Conservation (phyloP, 2,113 vertebrate species). For the Erythrocercus mccallii region DNA sequence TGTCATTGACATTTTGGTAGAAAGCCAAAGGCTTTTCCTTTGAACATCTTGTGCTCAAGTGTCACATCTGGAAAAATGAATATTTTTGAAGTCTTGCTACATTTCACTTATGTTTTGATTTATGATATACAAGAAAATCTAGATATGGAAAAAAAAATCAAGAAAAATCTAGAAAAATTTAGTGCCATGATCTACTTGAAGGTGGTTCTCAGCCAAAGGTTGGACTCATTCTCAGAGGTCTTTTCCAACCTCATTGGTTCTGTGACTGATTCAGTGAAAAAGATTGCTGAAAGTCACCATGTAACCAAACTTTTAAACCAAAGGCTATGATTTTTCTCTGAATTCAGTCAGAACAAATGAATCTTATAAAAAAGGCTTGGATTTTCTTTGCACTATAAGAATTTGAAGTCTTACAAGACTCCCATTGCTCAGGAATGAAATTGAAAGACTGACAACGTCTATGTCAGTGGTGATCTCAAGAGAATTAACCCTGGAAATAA, state of each 20-base stretch:
- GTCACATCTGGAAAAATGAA: not conserved
- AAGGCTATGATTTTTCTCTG: not conserved
- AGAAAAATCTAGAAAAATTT: not conserved
- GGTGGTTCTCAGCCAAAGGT: not conserved
- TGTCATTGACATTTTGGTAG: not conserved
- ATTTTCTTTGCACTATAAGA: not conserved
- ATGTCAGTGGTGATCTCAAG: not conserved
- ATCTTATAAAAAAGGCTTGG: not conserved
- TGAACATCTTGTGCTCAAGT: not conserved
- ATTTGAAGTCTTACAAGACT: not conserved
- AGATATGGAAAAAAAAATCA: not conserved
- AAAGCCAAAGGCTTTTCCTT: not conserved
- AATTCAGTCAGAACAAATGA: not conserved
- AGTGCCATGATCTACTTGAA: not conserved
- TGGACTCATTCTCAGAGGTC: not conserved
- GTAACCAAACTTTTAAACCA: not conserved
- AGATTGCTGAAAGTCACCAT: not conserved
- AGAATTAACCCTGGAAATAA: not conserved
- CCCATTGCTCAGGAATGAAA: not conserved
- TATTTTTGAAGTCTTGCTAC: not conserved
- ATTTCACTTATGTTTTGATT: not conserved
- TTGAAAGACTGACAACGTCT: not conserved
- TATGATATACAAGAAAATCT: not conserved
- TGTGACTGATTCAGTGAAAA: not conserved
- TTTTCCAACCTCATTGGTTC: not conserved